These are phyloP conservation scores for Eupeodes latifasciatus DNA, from an alignment of 2,888 invertebrate species.

Conservation along the genomic window DNA sequence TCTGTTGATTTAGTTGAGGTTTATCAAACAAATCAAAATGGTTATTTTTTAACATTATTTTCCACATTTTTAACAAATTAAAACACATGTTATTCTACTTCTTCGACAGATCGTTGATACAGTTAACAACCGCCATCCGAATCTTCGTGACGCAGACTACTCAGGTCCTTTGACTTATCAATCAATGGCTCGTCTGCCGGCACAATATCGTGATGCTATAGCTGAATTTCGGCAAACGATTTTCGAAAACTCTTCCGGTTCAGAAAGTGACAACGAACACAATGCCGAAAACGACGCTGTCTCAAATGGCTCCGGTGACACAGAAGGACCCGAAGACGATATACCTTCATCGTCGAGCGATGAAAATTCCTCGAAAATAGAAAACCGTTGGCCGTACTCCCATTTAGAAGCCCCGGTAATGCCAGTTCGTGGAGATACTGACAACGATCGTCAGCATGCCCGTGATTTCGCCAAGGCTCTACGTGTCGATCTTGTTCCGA, in stretches of 20 bases:
- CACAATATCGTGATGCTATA: slow-evolving; percentile 91
- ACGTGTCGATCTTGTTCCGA: slow-evolving; percentile 90
- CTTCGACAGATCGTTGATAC: slow-evolving; percentile 85
- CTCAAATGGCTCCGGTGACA: slow-evolving; percentile 89
- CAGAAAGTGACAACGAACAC: slow-evolving; percentile 89
- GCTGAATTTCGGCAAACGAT: slow-evolving; percentile 88
- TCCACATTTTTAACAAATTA: too few relatives aligned
- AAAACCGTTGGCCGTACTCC: slow-evolving; percentile 84
- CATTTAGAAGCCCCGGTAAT: slow-evolving; percentile 83
- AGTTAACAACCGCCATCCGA: slow-evolving; percentile 88
- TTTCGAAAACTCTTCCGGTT: slow-evolving; percentile 86
- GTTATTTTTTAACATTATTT: too few relatives aligned
- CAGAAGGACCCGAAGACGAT: slow-evolving; percentile 90
- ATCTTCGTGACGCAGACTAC: slow-evolving; percentile 91
- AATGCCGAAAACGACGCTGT: slow-evolving; percentile 88
- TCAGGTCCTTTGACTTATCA: slow-evolving; percentile 94
- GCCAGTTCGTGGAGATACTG: slow-evolving; percentile 87
- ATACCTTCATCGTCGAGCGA: slow-evolving; percentile 85
- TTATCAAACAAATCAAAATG: too few relatives aligned
- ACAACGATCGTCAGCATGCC: slow-evolving; percentile 94
- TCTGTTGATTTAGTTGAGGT: too few relatives aligned
- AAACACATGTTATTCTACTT: too few relatives aligned
- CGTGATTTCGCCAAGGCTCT: slow-evolving; percentile 92
- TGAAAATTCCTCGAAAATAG: slow-evolving; percentile 83
- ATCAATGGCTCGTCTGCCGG: slow-evolving; percentile 92